Evolutionary conservation across 2,888 invertebrate genomes (phyloP).

Genomic region (Dermolepida albohirtum): DNA sequence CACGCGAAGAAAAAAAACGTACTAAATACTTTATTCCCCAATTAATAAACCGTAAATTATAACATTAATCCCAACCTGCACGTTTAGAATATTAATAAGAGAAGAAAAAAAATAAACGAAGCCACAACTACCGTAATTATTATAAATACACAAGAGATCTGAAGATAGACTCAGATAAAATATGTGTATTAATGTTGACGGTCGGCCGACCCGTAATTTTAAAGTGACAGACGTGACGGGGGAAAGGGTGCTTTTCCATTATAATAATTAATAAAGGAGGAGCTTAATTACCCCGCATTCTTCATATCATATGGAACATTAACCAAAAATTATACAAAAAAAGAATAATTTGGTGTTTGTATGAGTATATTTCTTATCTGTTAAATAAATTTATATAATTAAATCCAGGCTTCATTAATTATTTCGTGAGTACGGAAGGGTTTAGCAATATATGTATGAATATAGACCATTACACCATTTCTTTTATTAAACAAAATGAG

Average conservation of each 20-base stretch:
- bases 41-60: constrained; percentile 1
- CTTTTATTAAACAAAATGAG: too few species aligned
- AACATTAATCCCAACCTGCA: constrained; percentile 1
- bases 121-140: constrained; percentile 20
- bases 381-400: constrained; percentile 18
- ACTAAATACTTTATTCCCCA: neutral
- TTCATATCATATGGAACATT: constrained; percentile 19
- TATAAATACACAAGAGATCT: constrained; percentile 26
- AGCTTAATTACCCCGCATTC: constrained; percentile 33
- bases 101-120: constrained; percentile 15
- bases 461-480: too few species aligned
- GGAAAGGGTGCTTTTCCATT: constrained; percentile 18
- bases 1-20: too few species aligned
- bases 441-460: too few species aligned
- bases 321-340: constrained; percentile 23
- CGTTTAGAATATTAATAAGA: constrained; percentile 18
- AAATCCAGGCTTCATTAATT: constrained; percentile 19
- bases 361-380: constrained; percentile 21
- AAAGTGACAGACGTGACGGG: constrained; percentile 16
- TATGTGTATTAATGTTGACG: constrained; percentile 25
- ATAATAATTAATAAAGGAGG: constrained; percentile 37
- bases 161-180: constrained; percentile 27
- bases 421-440: neutral
- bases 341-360: constrained; percentile 5
- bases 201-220: constrained; percentile 24